phyloP scores from a whole-genome alignment of 2,797 vertebrate genomes.

The Myotis myotis region DNA sequence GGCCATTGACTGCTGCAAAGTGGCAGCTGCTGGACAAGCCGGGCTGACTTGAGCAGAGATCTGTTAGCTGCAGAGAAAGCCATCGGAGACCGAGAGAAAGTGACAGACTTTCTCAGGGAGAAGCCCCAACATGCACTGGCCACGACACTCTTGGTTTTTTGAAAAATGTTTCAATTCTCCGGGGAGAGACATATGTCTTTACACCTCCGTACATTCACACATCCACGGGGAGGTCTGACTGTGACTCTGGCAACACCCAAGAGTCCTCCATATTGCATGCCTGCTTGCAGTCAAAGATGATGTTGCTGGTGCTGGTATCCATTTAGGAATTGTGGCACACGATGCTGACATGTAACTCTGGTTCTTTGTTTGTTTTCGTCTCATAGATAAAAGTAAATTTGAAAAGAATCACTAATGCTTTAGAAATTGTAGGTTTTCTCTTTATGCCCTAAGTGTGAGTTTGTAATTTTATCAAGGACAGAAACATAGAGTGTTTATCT shows the following conservation, averaged over 20 bases:
- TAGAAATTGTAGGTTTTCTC: not conserved
- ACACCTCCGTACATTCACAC: not conserved
- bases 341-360: not conserved
- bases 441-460: not conserved
- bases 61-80: not conserved
- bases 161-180: not conserved
- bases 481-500: not conserved
- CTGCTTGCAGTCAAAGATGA: not conserved
- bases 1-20: not conserved
- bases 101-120: not conserved
- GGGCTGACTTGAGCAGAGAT: not conserved
- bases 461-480: not conserved
- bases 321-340: not conserved
- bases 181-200: not conserved
- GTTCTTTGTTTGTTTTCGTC: not conserved
- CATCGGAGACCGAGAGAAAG: not conserved
- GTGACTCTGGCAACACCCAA: not conserved
- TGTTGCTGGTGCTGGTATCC: not conserved
- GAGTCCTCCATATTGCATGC: rapidly evolving
- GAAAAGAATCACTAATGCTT: not conserved
- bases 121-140: not conserved
- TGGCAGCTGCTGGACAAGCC: not conserved
- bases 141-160: not conserved
- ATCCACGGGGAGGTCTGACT: not conserved
- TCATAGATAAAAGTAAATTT: not conserved